A percentile compares a stretch with the other conserved stretches of the same genome.
Evolutionary conservation across 2,888 invertebrate genomes (phyloP).

Genomic region (Epistrophe grossulariae): DNA sequence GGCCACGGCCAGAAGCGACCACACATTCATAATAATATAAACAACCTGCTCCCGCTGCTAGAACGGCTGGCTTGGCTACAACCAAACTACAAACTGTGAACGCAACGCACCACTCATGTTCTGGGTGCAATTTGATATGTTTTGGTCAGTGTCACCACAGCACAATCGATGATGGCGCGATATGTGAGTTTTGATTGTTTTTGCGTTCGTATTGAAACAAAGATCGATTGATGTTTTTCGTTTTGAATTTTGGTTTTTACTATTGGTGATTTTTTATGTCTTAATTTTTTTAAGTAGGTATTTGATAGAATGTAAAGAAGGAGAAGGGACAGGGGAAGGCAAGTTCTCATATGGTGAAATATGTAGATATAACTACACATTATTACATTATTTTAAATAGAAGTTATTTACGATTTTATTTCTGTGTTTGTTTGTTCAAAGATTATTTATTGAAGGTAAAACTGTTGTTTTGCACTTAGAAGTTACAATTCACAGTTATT

Average conservation of each 20-base stretch:
- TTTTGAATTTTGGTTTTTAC: conserved; percentile 40
- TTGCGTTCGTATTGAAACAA: conserved; percentile 33
- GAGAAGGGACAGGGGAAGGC: too few species aligned
- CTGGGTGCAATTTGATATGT: conserved; percentile 69
- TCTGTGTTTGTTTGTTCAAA: too few species aligned
- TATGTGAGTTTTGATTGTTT: conserved; percentile 24
- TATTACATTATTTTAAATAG: too few species aligned
- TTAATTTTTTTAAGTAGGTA: conserved; percentile 28
- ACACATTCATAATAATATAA: conserved; percentile 10
- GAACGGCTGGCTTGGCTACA: neutral
- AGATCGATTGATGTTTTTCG: conserved; percentile 31
- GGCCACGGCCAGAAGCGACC: conserved; percentile 19
- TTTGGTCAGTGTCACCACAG: conserved; percentile 43
- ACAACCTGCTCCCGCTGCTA: conserved; percentile 61
- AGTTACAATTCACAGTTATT: too few species aligned
- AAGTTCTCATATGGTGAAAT: too few species aligned
- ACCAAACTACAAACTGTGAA: conserved; percentile 20
- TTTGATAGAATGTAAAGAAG: too few species aligned
- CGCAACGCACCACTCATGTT: neutral
- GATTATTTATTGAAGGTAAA: too few species aligned
- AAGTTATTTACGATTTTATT: too few species aligned
- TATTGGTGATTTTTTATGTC: conserved; percentile 62
- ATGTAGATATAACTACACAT: too few species aligned
- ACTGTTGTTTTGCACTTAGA: too few species aligned
- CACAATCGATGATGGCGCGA: conserved; percentile 14